These are phyloP conservation scores for Ctenopoma kingsleyae DNA, from an alignment of 2,797 vertebrate species.

Conservation along the genomic window DNA sequence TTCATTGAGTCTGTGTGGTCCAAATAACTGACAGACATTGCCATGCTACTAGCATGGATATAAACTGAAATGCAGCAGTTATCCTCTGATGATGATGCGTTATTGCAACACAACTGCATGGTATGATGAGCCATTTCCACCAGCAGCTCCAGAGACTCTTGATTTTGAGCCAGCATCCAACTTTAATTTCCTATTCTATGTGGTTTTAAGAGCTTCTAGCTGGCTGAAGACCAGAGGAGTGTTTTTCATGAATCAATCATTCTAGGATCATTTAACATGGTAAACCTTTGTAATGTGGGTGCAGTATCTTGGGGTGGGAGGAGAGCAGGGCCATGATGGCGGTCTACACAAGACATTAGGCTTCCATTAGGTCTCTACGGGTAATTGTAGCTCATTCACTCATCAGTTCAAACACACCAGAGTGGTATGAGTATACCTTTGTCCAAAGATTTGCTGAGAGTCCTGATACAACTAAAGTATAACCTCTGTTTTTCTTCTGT, in stretches of 20 bases:
- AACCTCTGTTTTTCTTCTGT: conserved; percentile 49
- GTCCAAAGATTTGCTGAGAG: conserved; percentile 48
- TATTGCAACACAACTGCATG: conserved; percentile 9
- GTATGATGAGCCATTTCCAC: conserved; percentile 25
- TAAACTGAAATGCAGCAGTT: background rate
- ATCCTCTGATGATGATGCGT: background rate
- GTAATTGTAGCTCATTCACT: conserved; percentile 41
- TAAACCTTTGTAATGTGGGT: conserved; percentile 58
- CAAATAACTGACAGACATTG: no score
- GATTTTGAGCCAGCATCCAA: conserved; percentile 18
- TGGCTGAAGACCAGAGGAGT: conserved; percentile 31
- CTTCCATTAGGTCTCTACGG: conserved; percentile 21
- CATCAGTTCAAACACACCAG: conserved; percentile 22
- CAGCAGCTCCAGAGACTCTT: background rate
- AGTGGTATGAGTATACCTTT: conserved; percentile 40
- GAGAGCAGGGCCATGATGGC: conserved; percentile 38
- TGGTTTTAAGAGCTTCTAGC: conserved; percentile 71
- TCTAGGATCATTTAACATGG: conserved; percentile 51
- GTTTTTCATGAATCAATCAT: conserved; percentile 52
- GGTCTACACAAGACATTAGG: conserved; percentile 29
- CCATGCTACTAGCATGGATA: background rate
- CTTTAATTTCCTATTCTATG: conserved; percentile 34
- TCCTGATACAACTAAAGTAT: conserved; percentile 27
- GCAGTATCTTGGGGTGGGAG: conserved; percentile 38
- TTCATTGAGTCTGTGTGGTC: no score